Conservation (phyloP, 2,888 invertebrate genomes). For the Agelastica alni region DNA sequence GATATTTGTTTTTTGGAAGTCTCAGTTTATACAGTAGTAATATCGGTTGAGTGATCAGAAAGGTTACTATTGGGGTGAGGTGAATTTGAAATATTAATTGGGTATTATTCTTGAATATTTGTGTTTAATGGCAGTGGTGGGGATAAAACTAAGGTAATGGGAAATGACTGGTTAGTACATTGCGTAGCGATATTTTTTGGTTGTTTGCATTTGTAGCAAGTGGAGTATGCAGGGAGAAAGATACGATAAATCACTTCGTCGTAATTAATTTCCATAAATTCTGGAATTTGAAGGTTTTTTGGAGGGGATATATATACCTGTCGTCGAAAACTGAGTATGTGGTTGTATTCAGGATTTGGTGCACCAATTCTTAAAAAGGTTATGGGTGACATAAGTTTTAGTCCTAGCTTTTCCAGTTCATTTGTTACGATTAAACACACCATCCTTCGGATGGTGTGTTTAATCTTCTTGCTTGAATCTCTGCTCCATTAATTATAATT, state of each 20-base stretch:
- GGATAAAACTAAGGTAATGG: neutral
- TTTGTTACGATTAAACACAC: neutral
- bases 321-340: constrained; percentile 2
- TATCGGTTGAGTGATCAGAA: neutral
- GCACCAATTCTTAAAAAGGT: neutral
- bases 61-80: neutral
- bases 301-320: neutral
- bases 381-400: neutral
- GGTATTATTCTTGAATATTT: too few relatives aligned
- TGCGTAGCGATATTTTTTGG: too few relatives aligned
- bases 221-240: constrained; percentile 30
- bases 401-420: neutral
- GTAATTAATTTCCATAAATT: neutral
- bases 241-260: neutral
- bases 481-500: neutral
- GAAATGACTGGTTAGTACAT: neutral
- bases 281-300: neutral
- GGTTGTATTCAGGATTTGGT: constrained; percentile 54
- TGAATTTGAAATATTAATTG: too few relatives aligned
- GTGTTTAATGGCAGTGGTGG: too few relatives aligned
- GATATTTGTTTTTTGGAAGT: neutral
- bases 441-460: neutral
- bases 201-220: too few relatives aligned
- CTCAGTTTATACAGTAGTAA: neutral
- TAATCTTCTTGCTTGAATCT: neutral